Conservation (phyloP, 1,140 invertebrate species). For the Oreohelix idahoensis region DNA sequence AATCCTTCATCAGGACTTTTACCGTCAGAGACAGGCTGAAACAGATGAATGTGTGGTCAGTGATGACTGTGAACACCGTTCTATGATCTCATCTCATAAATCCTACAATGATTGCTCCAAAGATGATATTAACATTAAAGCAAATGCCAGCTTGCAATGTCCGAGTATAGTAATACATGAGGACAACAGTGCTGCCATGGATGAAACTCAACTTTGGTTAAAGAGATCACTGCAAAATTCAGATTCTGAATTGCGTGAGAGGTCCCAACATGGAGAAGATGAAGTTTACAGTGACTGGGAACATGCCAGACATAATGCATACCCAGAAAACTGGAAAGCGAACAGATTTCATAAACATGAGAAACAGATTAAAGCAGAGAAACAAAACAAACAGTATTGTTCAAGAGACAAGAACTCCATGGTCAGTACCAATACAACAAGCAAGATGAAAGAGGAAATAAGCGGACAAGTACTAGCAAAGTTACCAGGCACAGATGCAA, state of each 20-base stretch:
- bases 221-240: background rate
- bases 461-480: background rate
- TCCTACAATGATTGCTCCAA: background rate
- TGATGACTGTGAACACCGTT: background rate
- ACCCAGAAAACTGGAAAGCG: background rate
- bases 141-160: background rate
- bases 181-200: background rate
- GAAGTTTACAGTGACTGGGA: background rate
- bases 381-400: background rate
- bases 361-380: background rate
- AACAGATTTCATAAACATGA: background rate
- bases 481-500: background rate
- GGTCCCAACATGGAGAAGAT: background rate
- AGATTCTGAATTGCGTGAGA: background rate
- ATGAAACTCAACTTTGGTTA: background rate
- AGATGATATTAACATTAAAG: background rate
- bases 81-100: background rate
- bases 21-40: background rate
- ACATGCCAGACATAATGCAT: background rate
- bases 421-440: background rate
- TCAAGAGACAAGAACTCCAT: background rate
- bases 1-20: background rate
- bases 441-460: background rate
- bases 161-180: background rate
- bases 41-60: background rate